These are phyloP conservation scores for Astur gentilis DNA, from an alignment of 2,113 vertebrate species.

Conservation along the genomic window DNA sequence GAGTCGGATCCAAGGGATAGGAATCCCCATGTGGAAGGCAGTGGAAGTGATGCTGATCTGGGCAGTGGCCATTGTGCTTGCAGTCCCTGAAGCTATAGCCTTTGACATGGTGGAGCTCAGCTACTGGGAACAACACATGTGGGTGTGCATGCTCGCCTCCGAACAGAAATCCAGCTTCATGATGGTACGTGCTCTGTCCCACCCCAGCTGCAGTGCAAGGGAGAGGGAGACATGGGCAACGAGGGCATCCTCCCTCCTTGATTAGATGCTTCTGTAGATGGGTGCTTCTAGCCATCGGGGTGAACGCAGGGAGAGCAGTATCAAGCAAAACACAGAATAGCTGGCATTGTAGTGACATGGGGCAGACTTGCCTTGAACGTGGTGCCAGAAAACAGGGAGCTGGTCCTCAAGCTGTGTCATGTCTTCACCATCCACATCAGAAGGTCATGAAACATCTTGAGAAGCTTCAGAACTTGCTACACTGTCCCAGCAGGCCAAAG, in stretches of 20 bases:
- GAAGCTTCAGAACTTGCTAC: background rate
- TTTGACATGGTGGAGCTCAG: constrained; percentile 84
- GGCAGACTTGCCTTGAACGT: background rate
- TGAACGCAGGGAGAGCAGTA: background rate
- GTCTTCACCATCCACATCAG: background rate
- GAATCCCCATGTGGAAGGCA: constrained; percentile 88
- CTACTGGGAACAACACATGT: constrained; percentile 78
- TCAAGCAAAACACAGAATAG: background rate
- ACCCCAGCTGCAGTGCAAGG: background rate
- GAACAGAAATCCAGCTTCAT: constrained; percentile 79
- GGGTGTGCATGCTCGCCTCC: constrained; percentile 82
- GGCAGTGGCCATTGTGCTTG: constrained; percentile 80
- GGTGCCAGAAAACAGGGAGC: background rate
- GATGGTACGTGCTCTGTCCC: constrained; percentile 62
- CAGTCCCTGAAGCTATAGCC: constrained; percentile 83
- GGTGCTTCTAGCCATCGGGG: background rate
- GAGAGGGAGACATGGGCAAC: background rate
- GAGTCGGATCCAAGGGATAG: constrained; percentile 90
- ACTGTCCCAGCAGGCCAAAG: background rate
- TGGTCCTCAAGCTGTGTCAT: background rate
- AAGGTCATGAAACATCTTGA: background rate
- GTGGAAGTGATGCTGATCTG: constrained; percentile 86
- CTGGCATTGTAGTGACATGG: accelerated
- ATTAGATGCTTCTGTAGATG: background rate
- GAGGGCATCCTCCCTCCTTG: background rate